These are phyloP conservation scores for Parascotia fuliginaria DNA, from an alignment of 2,888 invertebrate species.

Conservation along the genomic window DNA sequence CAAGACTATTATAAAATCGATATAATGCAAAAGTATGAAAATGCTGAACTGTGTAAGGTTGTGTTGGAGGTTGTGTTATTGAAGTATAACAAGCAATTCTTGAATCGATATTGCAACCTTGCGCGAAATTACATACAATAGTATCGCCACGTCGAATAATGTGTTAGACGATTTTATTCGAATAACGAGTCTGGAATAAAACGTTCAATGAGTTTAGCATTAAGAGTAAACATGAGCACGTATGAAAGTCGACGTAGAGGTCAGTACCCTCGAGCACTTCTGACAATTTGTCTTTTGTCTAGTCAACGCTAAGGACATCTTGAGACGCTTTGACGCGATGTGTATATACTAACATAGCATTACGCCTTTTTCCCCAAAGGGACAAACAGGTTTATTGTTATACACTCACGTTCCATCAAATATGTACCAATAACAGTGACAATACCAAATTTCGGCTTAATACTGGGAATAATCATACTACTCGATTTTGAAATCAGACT, in stretches of 20 bases:
- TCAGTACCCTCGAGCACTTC: not conserved
- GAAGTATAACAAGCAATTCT: constrained; percentile 25
- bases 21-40: constrained; percentile 16
- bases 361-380: too few species aligned
- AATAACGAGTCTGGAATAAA: not conserved
- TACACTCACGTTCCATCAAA: too few species aligned
- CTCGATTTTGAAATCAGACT: too few species aligned
- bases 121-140: constrained; percentile 47
- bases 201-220: not conserved
- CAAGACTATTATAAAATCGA: constrained; percentile 12
- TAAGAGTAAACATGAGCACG: not conserved
- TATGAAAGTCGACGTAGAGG: not conserved
- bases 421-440: too few species aligned
- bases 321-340: too few species aligned
- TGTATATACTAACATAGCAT: too few species aligned
- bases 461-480: too few species aligned
- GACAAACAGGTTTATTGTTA: too few species aligned
- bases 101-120: constrained; percentile 71
- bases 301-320: too few species aligned
- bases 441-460: too few species aligned
- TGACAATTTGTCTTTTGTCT: too few species aligned
- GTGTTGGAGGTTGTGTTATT: constrained; percentile 21
- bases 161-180: constrained; percentile 19
- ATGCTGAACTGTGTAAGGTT: constrained; percentile 21
- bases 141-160: constrained; percentile 44